Conservation (phyloP, 2,888 invertebrate genomes). For the Drosophila fulvimacula region DNA sequence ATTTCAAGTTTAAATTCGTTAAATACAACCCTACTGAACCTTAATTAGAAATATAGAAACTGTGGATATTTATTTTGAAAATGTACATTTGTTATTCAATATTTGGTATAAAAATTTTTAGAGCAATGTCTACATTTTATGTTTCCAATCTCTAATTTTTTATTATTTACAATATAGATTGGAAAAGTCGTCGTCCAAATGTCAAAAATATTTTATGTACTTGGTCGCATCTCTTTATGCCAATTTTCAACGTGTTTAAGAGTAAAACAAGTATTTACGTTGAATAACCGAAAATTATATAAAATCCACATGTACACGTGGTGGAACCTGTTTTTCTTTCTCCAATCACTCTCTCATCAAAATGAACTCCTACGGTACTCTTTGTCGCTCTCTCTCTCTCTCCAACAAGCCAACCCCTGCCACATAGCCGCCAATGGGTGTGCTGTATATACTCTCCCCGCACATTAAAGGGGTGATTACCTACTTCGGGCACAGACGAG, state of each 20-base stretch:
- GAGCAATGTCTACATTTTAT: neutral
- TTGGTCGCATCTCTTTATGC: neutral
- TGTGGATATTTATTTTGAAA: no score
- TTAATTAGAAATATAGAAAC: no score
- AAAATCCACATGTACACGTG: constrained; percentile 69
- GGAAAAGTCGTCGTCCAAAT: neutral
- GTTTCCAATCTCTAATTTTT: neutral
- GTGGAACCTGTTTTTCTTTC: constrained; percentile 64
- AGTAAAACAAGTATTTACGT: neutral
- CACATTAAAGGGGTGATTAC: constrained; percentile 36
- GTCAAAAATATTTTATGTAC: neutral
- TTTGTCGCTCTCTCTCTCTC: constrained; percentile 13
- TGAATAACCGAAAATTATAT: neutral
- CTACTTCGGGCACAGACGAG: constrained; percentile 51
- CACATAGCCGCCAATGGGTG: constrained; percentile 67
- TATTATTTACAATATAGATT: neutral
- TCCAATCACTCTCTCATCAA: constrained; percentile 17
- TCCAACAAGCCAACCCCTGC: constrained; percentile 43
- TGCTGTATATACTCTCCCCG: constrained; percentile 50
- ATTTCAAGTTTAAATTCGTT: no score
- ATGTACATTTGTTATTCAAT: no score
- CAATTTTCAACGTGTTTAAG: no score
- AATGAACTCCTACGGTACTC: constrained; percentile 23
- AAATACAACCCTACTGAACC: no score
- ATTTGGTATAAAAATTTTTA: no score